Evolutionary conservation across 92 coral and sea anemone genomes (phyloP).

Genomic region (Hydrozoanthus gracilis): DNA sequence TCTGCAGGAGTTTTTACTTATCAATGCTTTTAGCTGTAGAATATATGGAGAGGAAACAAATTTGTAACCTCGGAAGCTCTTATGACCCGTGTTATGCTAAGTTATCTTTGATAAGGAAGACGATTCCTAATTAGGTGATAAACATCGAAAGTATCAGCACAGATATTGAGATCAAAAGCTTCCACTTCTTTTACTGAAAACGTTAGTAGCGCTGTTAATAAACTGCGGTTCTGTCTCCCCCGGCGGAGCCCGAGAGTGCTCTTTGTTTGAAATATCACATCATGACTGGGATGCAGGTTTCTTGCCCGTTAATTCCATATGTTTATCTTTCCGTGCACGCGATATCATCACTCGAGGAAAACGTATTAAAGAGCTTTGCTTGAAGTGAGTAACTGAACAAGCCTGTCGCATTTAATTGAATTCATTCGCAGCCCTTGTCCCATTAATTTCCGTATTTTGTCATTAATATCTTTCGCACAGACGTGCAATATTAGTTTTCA

Average conservation of each 20-base stretch:
- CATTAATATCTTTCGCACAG: constrained; percentile 51
- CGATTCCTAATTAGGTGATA: constrained; percentile 64
- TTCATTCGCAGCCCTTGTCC: constrained; percentile 65
- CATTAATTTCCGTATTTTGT: constrained; percentile 74
- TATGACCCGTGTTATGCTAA: constrained; percentile 67
- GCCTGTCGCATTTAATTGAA: constrained; percentile 60
- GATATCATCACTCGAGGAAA: constrained; percentile 42
- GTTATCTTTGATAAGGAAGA: constrained; percentile 62
- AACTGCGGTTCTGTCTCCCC: constrained; percentile 22
- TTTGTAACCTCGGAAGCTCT: constrained; percentile 37
- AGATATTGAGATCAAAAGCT: constrained; percentile 11
- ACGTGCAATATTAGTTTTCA: constrained; percentile 66
- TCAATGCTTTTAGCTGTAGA: constrained; percentile 34
- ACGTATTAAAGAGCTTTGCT: constrained; percentile 41
- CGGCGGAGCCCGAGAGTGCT: constrained; percentile 32
- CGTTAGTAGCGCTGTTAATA: constrained; percentile 24
- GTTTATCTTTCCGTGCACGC: constrained; percentile 47
- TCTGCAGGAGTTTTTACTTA: constrained; percentile 42
- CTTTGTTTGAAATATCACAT: constrained; percentile 37
- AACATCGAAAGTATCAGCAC: constrained; percentile 49
- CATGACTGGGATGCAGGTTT: constrained; percentile 38
- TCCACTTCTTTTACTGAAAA: constrained; percentile 6
- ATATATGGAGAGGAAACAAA: constrained; percentile 46
- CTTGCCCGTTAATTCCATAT: constrained; percentile 32
- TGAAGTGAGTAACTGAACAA: constrained; percentile 50